Evolutionary conservation across 2,113 vertebrate genomes (phyloP).

Genomic region (Alligator mississippiensis): DNA sequence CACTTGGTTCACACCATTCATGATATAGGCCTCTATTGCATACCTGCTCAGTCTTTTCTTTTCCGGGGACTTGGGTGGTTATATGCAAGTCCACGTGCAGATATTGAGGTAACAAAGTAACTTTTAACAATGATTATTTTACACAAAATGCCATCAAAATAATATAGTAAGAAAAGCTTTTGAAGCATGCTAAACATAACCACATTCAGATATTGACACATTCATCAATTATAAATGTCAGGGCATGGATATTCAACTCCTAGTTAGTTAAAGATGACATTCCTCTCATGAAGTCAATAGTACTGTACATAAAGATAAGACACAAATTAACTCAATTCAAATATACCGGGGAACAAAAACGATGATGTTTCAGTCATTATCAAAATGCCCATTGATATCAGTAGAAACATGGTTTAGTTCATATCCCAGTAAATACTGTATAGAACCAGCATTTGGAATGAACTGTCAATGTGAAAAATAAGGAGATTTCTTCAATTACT

Average conservation of each 20-base stretch:
- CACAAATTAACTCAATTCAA: neutral
- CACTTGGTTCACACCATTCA: no score
- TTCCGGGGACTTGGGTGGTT: no score
- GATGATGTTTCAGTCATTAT: neutral
- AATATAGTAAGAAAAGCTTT: neutral
- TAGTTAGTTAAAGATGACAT: neutral
- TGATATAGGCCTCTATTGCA: no score
- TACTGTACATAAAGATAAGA: neutral
- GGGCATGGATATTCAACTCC: neutral
- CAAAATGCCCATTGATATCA: neutral
- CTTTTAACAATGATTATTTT: neutral
- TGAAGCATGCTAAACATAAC: neutral
- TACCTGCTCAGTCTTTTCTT: no score
- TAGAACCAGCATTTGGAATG: neutral
- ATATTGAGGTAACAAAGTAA: neutral
- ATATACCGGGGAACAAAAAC: neutral
- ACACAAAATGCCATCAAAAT: rapidly evolving
- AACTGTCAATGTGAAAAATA: neutral
- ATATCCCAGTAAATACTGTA: neutral
- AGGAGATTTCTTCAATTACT: neutral
- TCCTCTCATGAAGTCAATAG: neutral
- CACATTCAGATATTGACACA: neutral
- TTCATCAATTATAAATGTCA: neutral
- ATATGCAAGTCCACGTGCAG: no score
- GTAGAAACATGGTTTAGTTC: neutral